A percentile compares a stretch with the other conserved stretches of the same genome.
phyloP scores from a whole-genome alignment of 2,797 vertebrate species.

The Parotocinclus haroldoi region DNA sequence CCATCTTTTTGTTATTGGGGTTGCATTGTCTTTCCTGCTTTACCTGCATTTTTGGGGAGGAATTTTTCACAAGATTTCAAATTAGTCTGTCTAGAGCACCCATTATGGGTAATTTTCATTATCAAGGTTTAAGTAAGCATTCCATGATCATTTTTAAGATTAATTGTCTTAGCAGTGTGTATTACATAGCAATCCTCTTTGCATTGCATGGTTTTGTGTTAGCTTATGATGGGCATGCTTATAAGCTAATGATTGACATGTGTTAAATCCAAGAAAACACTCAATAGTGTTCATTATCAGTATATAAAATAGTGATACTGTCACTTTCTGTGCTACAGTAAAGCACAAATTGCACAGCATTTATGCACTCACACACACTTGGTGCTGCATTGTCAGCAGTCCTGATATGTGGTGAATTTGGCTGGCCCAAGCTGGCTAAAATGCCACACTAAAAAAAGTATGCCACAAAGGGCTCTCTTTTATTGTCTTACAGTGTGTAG shows the following conservation, averaged over 20 bases:
- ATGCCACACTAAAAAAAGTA: slow-evolving; percentile 45
- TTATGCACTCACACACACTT: slow-evolving; percentile 16
- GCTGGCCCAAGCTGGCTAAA: slow-evolving; percentile 34
- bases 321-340: not conserved
- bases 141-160: too few species aligned
- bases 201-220: not conserved
- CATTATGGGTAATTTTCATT: too few species aligned
- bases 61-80: too few species aligned
- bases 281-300: not conserved
- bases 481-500: not conserved
- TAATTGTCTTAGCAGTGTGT: too few species aligned
- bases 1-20: too few species aligned
- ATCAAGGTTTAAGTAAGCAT: too few species aligned
- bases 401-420: slow-evolving; percentile 35
- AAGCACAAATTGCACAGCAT: not conserved
- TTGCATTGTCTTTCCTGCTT: too few species aligned
- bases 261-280: slow-evolving; percentile 3
- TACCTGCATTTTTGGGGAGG: too few species aligned
- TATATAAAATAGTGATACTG: slow-evolving; percentile 8
- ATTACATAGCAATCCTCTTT: not conserved
- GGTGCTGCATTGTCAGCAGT: slow-evolving; percentile 21
- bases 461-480: slow-evolving; percentile 27
- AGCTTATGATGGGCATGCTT: slow-evolving; percentile 20
- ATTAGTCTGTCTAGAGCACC: too few species aligned
- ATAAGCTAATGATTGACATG: slow-evolving; percentile 27